These are phyloP conservation scores for Corbicula japonica DNA, from an alignment of 2,888 invertebrate species.

Conservation along the genomic window DNA sequence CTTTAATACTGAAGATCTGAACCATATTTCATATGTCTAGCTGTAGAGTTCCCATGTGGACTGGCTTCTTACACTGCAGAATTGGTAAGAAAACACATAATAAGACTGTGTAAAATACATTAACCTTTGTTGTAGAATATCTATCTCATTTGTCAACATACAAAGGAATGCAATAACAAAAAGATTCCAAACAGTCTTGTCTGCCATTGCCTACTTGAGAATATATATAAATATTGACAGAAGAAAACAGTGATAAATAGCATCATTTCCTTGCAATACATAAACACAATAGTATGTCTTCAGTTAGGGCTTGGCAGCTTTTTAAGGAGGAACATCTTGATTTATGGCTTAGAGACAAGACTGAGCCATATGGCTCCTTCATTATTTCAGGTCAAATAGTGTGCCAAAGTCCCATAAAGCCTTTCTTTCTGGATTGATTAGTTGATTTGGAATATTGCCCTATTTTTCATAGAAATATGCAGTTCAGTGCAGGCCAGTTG, in stretches of 20 bases:
- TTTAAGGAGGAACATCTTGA: constrained; percentile 16
- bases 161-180: too few species aligned
- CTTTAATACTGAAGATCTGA: too few species aligned
- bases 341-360: constrained; percentile 9
- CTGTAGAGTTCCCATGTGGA: too few species aligned
- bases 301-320: constrained; percentile 15
- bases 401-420: constrained; percentile 11
- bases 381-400: constrained; percentile 16
- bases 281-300: constrained; percentile 12
- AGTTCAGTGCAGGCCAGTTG: too few species aligned
- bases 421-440: constrained; percentile 13
- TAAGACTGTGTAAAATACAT: too few species aligned
- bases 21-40: too few species aligned
- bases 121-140: too few species aligned
- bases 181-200: too few species aligned
- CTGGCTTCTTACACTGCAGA: too few species aligned
- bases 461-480: constrained; percentile 2
- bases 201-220: constrained; percentile 11
- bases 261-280: constrained; percentile 9
- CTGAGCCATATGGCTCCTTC: constrained; percentile 26
- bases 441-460: constrained; percentile 1
- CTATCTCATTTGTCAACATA: too few species aligned
- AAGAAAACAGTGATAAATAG: constrained; percentile 11
- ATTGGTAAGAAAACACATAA: too few species aligned
- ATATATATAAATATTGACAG: constrained; percentile 20